A percentile compares a stretch with the other conserved stretches of the same genome.
Evolutionary conservation across 2,113 vertebrate genomes (phyloP).

Genomic region (Rostratula benghalensis): DNA sequence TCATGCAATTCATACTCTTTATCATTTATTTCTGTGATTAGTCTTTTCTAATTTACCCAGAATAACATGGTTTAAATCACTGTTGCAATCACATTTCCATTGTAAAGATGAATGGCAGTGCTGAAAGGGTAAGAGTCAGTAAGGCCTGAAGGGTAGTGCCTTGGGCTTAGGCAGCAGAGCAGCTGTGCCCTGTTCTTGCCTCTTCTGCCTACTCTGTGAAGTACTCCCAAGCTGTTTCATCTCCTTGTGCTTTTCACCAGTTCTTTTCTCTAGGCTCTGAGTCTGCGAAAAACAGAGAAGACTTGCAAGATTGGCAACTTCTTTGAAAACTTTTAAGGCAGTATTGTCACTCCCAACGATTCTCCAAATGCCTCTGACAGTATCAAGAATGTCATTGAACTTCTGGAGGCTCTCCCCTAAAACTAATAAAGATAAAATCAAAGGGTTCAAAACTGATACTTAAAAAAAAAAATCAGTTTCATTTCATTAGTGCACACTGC

Average conservation of each 20-base stretch:
- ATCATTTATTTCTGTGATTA: not conserved
- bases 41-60: not conserved
- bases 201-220: not conserved
- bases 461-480: not conserved
- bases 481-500: not conserved
- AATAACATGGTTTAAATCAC: not conserved
- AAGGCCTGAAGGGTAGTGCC: not conserved
- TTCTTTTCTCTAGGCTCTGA: not conserved
- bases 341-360: not conserved
- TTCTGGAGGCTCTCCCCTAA: not conserved
- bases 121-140: not conserved
- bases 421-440: not conserved
- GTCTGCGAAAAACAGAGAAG: not conserved
- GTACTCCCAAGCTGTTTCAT: not conserved
- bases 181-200: not conserved
- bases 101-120: not conserved
- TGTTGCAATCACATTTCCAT: not conserved
- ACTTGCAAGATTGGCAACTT: not conserved
- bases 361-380: not conserved
- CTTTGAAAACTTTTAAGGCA: not conserved
- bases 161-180: not conserved
- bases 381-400: not conserved
- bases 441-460: not conserved
- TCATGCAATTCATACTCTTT: not conserved
- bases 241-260: not conserved